Base-by-base conservation (phyloP, 2,113 vertebrate genomes). In the Daubentonia madagascariensis region DNA sequence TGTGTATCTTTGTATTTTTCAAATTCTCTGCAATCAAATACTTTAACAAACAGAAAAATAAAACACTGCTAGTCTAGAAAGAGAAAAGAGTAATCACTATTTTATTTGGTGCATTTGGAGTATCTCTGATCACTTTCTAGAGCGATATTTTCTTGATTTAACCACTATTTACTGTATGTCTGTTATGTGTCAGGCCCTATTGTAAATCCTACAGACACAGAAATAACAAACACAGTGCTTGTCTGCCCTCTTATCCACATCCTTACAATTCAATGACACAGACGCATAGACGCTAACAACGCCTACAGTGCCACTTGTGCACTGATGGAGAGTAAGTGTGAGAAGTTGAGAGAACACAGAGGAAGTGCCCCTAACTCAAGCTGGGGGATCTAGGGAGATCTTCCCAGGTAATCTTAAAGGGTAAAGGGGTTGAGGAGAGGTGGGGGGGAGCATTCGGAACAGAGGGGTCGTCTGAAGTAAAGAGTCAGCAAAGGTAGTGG, bases 21-120 rank as follows among this genome's bases (percentile, higher is more conserved):
- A 72, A 85, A 72, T 54, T 78, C 63, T 94, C 83, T 90, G 50
- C 37, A 91, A 70, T 85, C 52, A 97, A 90, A 65, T 25, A 22
- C n/a, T 61, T 91, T 63, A 85, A 17, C 48, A 80, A 20, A 73
- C 6, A 79, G 54, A 68, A 67, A 83, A 70, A 86, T 14, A 32
- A 75, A 85, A n/a, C 23, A 35, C 12, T 8, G 50, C 52, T 43
- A 20, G 85, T 83, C 11, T n/a, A 16, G 48, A 67, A 81, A 48
- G 32, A 78, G 40, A 43, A 85, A 52, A 85, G 32, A 52, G 4
- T 40, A 92, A 87, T 89, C 84, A 84, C 28, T 43, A 32, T 50
- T 81, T 50, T 89, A 59, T 28, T 17, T 76, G 79, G 28, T 37
- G 7, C 54, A 67, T 63, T 30, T 68, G 35, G 17, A 43, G 28